These are phyloP conservation scores for Morone chrysops DNA, from an alignment of 2,113 vertebrate species.

Conservation along the genomic window DNA sequence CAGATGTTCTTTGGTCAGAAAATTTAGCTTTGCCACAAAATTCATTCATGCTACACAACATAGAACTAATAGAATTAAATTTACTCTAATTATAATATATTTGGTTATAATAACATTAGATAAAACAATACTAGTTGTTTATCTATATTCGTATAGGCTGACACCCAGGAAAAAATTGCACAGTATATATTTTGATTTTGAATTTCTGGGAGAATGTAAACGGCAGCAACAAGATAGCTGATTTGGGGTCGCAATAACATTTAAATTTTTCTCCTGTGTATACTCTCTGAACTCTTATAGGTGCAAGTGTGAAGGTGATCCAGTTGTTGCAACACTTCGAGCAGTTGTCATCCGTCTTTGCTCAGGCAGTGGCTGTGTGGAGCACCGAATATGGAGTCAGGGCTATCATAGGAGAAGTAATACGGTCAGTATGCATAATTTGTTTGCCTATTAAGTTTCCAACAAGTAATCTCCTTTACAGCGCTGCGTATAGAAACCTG, in stretches of 20 bases:
- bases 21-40: no score
- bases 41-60: no score
- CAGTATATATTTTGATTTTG: no score
- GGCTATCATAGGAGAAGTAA: constrained; percentile 92
- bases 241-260: background rate
- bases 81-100: no score
- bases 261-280: background rate
- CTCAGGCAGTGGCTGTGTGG: constrained; percentile 91
- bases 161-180: no score
- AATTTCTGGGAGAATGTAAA: no score
- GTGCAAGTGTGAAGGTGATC: constrained; percentile 91
- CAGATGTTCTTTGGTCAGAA: no score
- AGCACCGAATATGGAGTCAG: constrained; percentile 91
- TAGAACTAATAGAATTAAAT: no score
- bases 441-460: background rate
- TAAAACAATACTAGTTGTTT: no score
- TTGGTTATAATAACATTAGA: no score
- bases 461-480: background rate
- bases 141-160: no score
- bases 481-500: background rate
- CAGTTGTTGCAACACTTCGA: constrained; percentile 97
- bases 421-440: constrained; percentile 85
- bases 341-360: constrained; percentile 90
- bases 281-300: constrained; percentile 71
- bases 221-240: background rate